Base-by-base conservation (phyloP, 2,888 invertebrate species). In the Laothoe populi region DNA sequence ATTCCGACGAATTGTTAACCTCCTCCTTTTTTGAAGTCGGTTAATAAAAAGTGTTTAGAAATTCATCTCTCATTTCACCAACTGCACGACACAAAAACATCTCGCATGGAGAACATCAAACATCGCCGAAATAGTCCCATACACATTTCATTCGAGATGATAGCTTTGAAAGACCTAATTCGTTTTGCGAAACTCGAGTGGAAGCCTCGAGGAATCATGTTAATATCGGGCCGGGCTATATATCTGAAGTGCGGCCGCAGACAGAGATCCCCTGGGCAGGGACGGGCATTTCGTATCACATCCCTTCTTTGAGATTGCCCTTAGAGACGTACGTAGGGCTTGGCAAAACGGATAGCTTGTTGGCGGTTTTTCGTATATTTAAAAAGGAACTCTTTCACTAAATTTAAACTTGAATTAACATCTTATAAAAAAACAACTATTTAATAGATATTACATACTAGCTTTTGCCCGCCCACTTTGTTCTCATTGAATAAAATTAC, bases 281-380 rank as follows among this genome's bases (percentile, higher is more conserved):
- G 73, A 44, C 72, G 70, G 68, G 70, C 70, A 70, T 76, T 75
- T 68, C 77, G 80, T 77, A 82, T 82, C 82, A 74, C 79, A 79
- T 75, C 82, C 82, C 83, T 83, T 81, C 76, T 75, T 77, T 72
- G 75, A 82, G 82, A 84, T 84, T 84, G 82, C 80, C 79, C 79
- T 74, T 71, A 68, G 69, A 66, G 42, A 49, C 24, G 59, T 21
- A 76, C 68, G 70, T 57, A 79, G 72, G 2, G 73, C 0, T 0
- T 4, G n/a, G 0, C 24, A 58, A 63, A 21, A 64, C 24, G n/a
- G 58, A 0, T n/a, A 69, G 24, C 66, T 53, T 58, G 60, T 61
- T 61, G 45, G 57, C 38, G 16, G n/a, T n/a, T n/a, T n/a, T n/a
- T n/a, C n/a, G n/a, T n/a, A n/a, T n/a, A n/a, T n/a, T n/a, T n/a